Percentiles rank a stretch among this genome's conserved stretches.
These are phyloP conservation scores for Stylophora pistillata DNA, from an alignment of 64 coral and sea anemone species.

Conservation along the genomic window DNA sequence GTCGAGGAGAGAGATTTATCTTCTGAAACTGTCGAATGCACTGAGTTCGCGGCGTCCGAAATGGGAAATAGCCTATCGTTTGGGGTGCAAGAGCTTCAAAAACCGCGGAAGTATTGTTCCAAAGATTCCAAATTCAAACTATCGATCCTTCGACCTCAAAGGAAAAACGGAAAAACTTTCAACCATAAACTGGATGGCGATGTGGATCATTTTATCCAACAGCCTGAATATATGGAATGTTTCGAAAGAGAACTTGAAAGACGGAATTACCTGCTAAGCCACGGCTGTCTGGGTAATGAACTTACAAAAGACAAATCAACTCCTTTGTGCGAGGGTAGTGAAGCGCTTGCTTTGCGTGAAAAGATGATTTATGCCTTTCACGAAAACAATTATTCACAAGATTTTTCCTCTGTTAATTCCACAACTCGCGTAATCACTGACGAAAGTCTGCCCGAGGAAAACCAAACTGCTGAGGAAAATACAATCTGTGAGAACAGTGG, in stretches of 20 bases:
- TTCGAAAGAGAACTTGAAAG: slow-evolving; percentile 5
- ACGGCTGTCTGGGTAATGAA: background rate
- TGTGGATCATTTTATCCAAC: slow-evolving; percentile 17
- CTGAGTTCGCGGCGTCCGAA: background rate
- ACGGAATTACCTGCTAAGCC: background rate
- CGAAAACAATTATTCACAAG: slow-evolving; percentile 4
- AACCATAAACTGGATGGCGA: slow-evolving; percentile 28
- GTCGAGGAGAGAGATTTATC: background rate
- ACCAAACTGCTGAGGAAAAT: background rate
- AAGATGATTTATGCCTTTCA: slow-evolving; percentile 38
- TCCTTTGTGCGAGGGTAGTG: slow-evolving; percentile 31
- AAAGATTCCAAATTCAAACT: slow-evolving; percentile 30
- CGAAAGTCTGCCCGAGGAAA: background rate
- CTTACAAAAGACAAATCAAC: slow-evolving; percentile 33
- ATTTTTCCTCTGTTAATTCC: slow-evolving; percentile 36
- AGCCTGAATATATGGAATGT: slow-evolving; percentile 14
- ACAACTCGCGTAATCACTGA: background rate
- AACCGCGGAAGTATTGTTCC: slow-evolving; percentile 31
- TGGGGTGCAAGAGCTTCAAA: slow-evolving; percentile 16
- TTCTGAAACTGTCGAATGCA: background rate
- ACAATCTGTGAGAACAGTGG: background rate
- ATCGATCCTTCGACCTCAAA: slow-evolving; percentile 16
- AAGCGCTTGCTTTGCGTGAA: slow-evolving; percentile 10
- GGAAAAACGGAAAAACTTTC: slow-evolving; percentile 33
- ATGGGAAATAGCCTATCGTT: slow-evolving; percentile 33